phyloP scores from a whole-genome alignment of 64 coral and sea anemone genomes.

The Catalaphyllia jardinei region DNA sequence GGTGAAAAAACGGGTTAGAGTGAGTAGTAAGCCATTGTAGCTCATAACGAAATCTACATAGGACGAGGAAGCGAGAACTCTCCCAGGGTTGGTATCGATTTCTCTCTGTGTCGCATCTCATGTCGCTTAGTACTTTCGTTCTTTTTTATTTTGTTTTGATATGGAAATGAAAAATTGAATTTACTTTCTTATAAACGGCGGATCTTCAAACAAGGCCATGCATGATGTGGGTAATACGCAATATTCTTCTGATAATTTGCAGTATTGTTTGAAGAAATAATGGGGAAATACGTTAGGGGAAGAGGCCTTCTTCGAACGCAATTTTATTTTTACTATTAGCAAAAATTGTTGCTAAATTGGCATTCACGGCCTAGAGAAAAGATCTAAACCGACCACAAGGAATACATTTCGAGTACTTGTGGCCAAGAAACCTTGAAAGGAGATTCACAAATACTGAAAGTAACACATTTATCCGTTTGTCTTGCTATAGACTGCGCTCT shows the following conservation, averaged over 20 bases:
- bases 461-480: background rate
- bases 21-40: background rate
- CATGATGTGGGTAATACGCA: background rate
- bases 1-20: background rate
- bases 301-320: background rate
- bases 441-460: background rate
- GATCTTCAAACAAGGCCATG: background rate
- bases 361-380: background rate
- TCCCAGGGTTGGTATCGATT: background rate
- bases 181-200: background rate
- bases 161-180: conserved; percentile 17
- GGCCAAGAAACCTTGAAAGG: background rate
- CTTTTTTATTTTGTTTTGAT: conserved; percentile 5
- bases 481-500: background rate
- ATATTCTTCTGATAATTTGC: background rate
- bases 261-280: background rate
- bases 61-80: background rate
- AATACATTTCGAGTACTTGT: background rate
- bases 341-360: background rate
- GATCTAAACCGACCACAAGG: background rate
- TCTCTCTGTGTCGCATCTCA: background rate
- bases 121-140: background rate
- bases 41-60: background rate
- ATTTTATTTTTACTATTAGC: background rate
- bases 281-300: background rate